Percentiles rank a stretch among this genome's conserved stretches.
Conservation (phyloP, 2,797 vertebrate species). For the Psittacula echo region DNA sequence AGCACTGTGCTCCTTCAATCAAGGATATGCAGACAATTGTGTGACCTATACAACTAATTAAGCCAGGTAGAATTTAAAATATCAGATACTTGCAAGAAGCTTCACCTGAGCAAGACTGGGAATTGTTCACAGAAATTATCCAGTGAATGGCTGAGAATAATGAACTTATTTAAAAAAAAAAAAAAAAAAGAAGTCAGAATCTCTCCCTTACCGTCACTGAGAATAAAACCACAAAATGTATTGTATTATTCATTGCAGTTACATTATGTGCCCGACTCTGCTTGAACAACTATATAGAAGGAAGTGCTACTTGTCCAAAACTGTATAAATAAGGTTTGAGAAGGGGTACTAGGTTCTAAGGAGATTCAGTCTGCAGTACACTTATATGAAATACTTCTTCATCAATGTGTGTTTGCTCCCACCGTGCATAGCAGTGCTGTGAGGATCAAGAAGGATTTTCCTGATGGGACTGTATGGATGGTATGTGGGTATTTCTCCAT, state of each 20-base stretch:
- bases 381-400: background rate
- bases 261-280: background rate
- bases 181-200: background rate
- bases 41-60: background rate
- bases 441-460: background rate
- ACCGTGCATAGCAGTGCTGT: accelerated
- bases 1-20: background rate
- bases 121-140: constrained; percentile 1
- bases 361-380: background rate
- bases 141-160: background rate
- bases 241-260: background rate
- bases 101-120: background rate
- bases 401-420: background rate
- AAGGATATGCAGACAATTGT: background rate
- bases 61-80: constrained; percentile 11
- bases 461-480: accelerated
- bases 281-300: background rate
- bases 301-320: background rate
- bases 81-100: background rate
- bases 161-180: background rate
- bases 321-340: background rate
- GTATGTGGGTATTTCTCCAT: accelerated
- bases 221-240: background rate
- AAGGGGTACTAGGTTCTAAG: background rate
- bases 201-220: background rate